Evolutionary conservation across 2,888 invertebrate genomes (phyloP).

Genomic region (Agrypnus murinus): DNA sequence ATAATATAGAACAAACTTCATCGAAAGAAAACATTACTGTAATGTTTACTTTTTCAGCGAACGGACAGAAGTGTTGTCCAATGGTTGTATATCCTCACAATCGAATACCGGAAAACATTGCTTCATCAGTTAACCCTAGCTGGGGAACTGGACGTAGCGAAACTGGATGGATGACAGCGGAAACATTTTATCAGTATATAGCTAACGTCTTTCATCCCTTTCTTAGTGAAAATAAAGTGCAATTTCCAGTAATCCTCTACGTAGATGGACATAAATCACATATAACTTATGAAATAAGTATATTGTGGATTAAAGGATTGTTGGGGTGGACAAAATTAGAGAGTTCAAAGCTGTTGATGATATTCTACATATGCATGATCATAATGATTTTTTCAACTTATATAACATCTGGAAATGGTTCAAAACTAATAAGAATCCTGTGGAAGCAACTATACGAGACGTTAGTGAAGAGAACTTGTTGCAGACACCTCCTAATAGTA

Average conservation of each 20-base stretch:
- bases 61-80: constrained; percentile 46
- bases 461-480: no score
- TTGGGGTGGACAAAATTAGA: no score
- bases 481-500: no score
- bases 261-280: constrained; percentile 68
- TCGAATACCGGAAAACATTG: constrained; percentile 51
- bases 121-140: constrained; percentile 46
- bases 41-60: constrained; percentile 5
- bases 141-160: constrained; percentile 53
- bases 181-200: constrained; percentile 55
- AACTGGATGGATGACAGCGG: constrained; percentile 56
- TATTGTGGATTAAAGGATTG: no score
- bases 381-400: no score
- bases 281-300: constrained; percentile 52
- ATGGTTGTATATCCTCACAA: constrained; percentile 55
- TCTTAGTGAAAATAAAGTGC: constrained; percentile 57
- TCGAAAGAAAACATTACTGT: no score
- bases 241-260: constrained; percentile 66
- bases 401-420: no score
- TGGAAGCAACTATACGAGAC: no score
- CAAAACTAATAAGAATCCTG: no score
- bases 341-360: no score
- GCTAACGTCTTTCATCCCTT: constrained; percentile 52
- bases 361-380: no score
- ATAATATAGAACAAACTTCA: not conserved